Evolutionary conservation across 2,113 vertebrate species (phyloP).

Genomic region (Toxotes jaculatrix): DNA sequence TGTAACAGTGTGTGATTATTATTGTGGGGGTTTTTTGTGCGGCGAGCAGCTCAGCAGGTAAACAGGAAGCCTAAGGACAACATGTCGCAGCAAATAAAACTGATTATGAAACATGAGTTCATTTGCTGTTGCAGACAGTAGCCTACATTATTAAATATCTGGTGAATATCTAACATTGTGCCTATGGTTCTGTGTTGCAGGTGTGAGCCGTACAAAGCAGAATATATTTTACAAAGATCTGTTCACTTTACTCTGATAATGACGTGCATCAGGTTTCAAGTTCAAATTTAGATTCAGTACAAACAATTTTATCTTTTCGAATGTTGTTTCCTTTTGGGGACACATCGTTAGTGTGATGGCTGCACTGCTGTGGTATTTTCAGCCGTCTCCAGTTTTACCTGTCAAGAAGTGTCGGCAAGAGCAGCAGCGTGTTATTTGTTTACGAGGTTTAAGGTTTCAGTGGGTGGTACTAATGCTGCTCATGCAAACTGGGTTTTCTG

Average conservation of each 20-base stretch:
- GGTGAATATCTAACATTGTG: conserved; percentile 50
- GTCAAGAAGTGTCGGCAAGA: no score
- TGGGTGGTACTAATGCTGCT: background rate
- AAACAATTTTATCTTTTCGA: background rate
- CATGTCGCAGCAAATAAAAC: conserved; percentile 27
- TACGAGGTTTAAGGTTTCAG: background rate
- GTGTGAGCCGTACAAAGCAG: conserved; percentile 4
- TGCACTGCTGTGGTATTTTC: no score
- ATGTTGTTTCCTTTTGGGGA: background rate
- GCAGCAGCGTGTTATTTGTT: background rate
- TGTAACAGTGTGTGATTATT: no score
- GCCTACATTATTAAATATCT: conserved; percentile 62
- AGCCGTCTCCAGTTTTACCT: no score
- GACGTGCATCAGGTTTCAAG: background rate
- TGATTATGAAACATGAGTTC: conserved; percentile 49
- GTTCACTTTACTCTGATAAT: background rate
- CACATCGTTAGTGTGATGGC: background rate
- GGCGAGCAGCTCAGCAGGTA: background rate
- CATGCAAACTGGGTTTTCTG: no score
- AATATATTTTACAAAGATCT: background rate
- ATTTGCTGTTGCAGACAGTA: conserved; percentile 29
- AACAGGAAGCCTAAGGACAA: conserved; percentile 35
- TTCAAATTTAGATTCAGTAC: background rate
- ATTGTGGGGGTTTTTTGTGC: background rate
- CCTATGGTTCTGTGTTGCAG: background rate